phyloP scores from a whole-genome alignment of 2,797 vertebrate genomes.

The Psittacula derbiana region DNA sequence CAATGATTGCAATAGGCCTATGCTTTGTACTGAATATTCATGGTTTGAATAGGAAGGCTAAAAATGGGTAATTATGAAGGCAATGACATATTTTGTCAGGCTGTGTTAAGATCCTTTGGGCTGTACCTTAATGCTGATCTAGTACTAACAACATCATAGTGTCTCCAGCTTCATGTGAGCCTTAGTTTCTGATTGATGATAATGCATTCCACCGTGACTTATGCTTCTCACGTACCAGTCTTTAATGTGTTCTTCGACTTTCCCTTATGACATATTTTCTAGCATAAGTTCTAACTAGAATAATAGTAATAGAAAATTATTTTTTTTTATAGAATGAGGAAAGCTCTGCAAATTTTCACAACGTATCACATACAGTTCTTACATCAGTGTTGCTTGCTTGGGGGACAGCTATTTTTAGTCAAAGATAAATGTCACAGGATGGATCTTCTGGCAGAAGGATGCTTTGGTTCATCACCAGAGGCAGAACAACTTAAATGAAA shows the following conservation, averaged over 20 bases:
- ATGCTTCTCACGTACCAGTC: not conserved
- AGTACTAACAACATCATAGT: not conserved
- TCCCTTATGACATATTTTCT: accelerated
- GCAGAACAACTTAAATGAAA: not conserved
- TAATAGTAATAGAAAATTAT: not conserved
- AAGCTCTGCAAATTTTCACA: not conserved
- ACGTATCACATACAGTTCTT: not conserved
- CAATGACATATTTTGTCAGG: not conserved
- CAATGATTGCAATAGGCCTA: accelerated
- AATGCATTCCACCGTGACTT: not conserved
- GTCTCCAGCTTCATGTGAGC: not conserved
- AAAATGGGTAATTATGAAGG: not conserved
- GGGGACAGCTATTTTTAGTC: not conserved
- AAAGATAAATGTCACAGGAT: not conserved
- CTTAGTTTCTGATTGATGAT: not conserved
- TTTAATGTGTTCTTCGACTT: not conserved
- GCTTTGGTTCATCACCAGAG: not conserved
- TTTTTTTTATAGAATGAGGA: not conserved
- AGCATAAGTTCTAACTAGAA: not conserved
- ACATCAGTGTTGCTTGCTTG: not conserved
- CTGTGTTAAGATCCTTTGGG: not conserved
- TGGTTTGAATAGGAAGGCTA: not conserved
- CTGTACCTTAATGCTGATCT: not conserved
- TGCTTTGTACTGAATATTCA: not conserved
- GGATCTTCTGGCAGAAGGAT: not conserved